phyloP scores from a whole-genome alignment of 2,888 invertebrate species.

The Diachrysia chrysitis region DNA sequence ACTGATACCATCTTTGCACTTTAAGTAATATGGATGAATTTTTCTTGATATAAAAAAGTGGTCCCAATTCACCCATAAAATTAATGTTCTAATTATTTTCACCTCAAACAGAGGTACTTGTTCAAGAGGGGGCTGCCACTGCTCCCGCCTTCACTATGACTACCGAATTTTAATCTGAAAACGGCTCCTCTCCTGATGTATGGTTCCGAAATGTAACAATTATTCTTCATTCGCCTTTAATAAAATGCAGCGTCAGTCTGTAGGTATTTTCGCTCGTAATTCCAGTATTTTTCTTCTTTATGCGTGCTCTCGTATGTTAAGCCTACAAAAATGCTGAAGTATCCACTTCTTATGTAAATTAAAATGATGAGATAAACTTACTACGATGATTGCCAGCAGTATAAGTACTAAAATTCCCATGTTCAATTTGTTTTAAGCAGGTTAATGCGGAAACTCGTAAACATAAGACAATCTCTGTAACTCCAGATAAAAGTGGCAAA shows the following conservation, averaged over 20 bases:
- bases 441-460: background rate
- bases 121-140: constrained; percentile 28
- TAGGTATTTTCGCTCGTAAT: constrained; percentile 5
- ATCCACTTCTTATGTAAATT: constrained; percentile 9
- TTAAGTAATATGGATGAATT: constrained; percentile 33
- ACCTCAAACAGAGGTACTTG: constrained; percentile 46
- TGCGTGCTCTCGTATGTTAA: constrained; percentile 4
- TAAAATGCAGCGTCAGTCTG: constrained; percentile 40
- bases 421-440: background rate
- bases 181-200: constrained; percentile 42
- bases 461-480: background rate
- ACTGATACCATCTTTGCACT: constrained; percentile 30
- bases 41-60: constrained; percentile 29
- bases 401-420: constrained; percentile 3
- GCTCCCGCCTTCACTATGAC: constrained; percentile 27
- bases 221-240: constrained; percentile 20
- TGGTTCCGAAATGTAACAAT: constrained; percentile 41
- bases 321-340: constrained; percentile 1
- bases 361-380: constrained; percentile 9
- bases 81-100: constrained; percentile 59
- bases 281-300: constrained; percentile 8
- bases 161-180: constrained; percentile 49
- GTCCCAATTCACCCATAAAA: constrained; percentile 47
- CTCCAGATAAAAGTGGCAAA: background rate
- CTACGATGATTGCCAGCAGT: background rate